phyloP scores from a whole-genome alignment of 2,888 invertebrate genomes.

The Eupithecia pulchellata region DNA sequence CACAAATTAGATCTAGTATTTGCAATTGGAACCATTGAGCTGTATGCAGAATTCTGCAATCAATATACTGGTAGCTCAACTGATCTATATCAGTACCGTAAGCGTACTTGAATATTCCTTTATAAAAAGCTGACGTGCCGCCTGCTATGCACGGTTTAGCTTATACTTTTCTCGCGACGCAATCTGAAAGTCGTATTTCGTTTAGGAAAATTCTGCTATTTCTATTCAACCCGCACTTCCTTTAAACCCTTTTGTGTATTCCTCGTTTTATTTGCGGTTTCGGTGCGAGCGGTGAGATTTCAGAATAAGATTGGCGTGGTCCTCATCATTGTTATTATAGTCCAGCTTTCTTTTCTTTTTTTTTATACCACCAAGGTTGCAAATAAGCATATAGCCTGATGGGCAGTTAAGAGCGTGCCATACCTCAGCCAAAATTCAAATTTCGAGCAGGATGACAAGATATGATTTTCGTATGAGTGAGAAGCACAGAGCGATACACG shows the following conservation, averaged over 20 bases:
- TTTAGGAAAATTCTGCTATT: slow-evolving; percentile 38
- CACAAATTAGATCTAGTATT: too few species aligned
- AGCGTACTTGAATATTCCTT: too few species aligned
- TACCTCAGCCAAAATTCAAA: too few species aligned
- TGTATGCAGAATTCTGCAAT: too few species aligned
- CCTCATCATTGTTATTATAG: background rate
- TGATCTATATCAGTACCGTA: too few species aligned
- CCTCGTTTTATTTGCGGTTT: slow-evolving; percentile 33
- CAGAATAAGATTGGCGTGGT: background rate
- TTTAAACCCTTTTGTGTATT: slow-evolving; percentile 36
- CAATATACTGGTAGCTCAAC: too few species aligned
- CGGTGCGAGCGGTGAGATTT: background rate
- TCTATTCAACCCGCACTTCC: slow-evolving; percentile 40
- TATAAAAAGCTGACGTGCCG: background rate
- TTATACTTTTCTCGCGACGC: slow-evolving; percentile 18
- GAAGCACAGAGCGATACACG: too few species aligned
- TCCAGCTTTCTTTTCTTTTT: background rate
- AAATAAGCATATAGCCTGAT: too few species aligned
- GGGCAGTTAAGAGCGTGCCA: too few species aligned
- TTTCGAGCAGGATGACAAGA: too few species aligned
- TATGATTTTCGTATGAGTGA: too few species aligned
- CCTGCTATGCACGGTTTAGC: background rate
- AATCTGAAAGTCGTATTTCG: slow-evolving; percentile 33
- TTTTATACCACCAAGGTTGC: background rate
- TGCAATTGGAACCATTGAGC: too few species aligned